Evolutionary conservation across 2,888 invertebrate genomes (phyloP).

Genomic region (Tinea trinotella): DNA sequence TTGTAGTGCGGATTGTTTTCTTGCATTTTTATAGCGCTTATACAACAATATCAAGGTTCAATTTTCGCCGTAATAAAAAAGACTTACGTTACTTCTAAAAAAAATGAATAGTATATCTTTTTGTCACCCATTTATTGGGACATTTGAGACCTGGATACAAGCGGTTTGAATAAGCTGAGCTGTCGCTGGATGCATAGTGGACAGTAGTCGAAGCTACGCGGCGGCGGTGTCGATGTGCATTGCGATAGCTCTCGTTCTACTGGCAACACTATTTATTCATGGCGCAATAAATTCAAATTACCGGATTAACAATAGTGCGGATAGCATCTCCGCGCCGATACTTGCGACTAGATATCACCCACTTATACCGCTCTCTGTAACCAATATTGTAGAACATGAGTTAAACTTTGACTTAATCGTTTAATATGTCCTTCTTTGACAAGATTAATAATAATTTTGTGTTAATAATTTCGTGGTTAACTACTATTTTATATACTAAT

Average conservation of each 20-base stretch:
- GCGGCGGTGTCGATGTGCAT: slow-evolving; percentile 52
- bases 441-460: too few species aligned
- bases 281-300: slow-evolving; percentile 73
- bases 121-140: background rate
- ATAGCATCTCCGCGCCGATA: slow-evolving; percentile 57
- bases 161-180: background rate
- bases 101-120: too few species aligned
- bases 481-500: too few species aligned
- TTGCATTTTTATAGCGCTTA: too few species aligned
- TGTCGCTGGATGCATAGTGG: slow-evolving; percentile 4
- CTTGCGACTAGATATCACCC: slow-evolving; percentile 39
- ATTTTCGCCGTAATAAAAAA: too few species aligned
- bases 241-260: slow-evolving; percentile 51
- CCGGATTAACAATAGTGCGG: slow-evolving; percentile 70
- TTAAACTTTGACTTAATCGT: slow-evolving; percentile 6
- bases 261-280: slow-evolving; percentile 63
- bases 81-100: too few species aligned
- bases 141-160: background rate
- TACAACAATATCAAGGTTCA: too few species aligned
- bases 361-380: slow-evolving; percentile 23
- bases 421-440: background rate
- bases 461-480: too few species aligned
- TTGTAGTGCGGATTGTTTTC: background rate
- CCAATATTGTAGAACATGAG: slow-evolving; percentile 15
- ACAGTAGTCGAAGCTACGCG: slow-evolving; percentile 19